Percentiles rank a stretch among this genome's conserved stretches.
phyloP scores from a whole-genome alignment of 2,797 vertebrate genomes.

The Betta splendens region DNA sequence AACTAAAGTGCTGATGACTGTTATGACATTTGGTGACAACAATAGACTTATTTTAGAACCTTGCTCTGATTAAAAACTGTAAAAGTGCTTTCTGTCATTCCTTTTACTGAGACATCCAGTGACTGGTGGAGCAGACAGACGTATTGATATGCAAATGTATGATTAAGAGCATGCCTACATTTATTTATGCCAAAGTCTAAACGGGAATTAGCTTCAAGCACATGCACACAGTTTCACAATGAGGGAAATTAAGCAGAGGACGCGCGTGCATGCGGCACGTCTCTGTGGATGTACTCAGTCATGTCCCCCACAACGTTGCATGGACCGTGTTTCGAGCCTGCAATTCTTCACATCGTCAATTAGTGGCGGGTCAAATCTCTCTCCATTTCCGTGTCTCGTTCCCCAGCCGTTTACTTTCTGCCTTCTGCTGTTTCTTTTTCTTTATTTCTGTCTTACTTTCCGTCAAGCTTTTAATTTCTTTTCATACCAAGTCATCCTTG shows the following conservation, averaged over 20 bases:
- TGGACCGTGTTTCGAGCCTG: too few species aligned
- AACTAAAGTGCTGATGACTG: neutral
- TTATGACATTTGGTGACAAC: too few species aligned
- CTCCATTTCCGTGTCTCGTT: neutral
- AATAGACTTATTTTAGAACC: neutral
- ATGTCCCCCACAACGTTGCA: neutral
- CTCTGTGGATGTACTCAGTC: neutral
- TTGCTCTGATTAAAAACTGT: neutral
- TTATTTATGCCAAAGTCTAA: neutral
- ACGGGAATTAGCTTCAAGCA: neutral
- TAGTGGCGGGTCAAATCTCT: neutral
- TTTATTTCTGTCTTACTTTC: constrained; percentile 10
- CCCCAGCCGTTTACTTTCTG: constrained; percentile 8
- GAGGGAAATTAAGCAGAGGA: neutral
- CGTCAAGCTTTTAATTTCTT: constrained; percentile 6
- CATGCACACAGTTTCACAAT: neutral
- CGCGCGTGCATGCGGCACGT: neutral
- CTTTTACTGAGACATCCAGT: neutral
- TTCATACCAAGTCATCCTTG: constrained; percentile 1
- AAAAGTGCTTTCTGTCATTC: neutral
- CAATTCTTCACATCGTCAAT: too few species aligned
- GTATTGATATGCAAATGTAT: neutral
- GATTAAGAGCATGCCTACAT: neutral
- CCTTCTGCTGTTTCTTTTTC: constrained; percentile 12
- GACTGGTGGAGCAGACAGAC: neutral